Percentiles rank a stretch among this genome's conserved stretches.
Conservation (phyloP, 2,888 invertebrate genomes). For the Macrosoma leucophasiata region DNA sequence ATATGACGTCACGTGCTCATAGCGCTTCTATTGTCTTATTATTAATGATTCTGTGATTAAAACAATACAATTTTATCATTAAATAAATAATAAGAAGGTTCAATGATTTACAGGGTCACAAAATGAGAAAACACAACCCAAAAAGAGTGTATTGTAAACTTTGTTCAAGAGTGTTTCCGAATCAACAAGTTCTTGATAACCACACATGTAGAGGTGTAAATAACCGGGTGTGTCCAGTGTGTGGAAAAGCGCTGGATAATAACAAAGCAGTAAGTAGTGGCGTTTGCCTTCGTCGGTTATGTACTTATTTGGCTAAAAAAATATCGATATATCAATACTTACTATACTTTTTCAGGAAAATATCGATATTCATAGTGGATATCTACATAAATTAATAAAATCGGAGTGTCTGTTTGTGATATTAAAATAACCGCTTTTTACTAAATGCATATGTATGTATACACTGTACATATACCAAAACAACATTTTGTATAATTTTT, state of each 20-base stretch:
- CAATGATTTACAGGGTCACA: conserved; percentile 52
- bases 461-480: too few relatives aligned
- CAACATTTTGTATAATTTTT: too few relatives aligned
- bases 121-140: conserved; percentile 36
- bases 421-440: too few relatives aligned
- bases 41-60: too few relatives aligned
- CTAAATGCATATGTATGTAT: too few relatives aligned
- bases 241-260: conserved; percentile 15
- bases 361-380: background rate
- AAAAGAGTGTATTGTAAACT: conserved; percentile 35
- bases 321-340: background rate
- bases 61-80: too few relatives aligned
- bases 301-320: background rate
- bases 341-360: background rate
- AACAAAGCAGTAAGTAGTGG: conserved; percentile 15
- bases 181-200: conserved; percentile 29
- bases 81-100: too few relatives aligned
- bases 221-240: conserved; percentile 30
- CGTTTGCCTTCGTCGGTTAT: too few relatives aligned
- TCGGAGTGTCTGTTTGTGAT: too few relatives aligned
- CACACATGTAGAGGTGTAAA: conserved; percentile 35
- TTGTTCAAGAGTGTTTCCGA: conserved; percentile 34
- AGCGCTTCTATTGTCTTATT: too few relatives aligned
- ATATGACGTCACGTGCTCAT: too few relatives aligned
- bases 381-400: too few relatives aligned